Conservation (phyloP, 2,113 vertebrate genomes). For the Myanophis thanlyinensis region DNA sequence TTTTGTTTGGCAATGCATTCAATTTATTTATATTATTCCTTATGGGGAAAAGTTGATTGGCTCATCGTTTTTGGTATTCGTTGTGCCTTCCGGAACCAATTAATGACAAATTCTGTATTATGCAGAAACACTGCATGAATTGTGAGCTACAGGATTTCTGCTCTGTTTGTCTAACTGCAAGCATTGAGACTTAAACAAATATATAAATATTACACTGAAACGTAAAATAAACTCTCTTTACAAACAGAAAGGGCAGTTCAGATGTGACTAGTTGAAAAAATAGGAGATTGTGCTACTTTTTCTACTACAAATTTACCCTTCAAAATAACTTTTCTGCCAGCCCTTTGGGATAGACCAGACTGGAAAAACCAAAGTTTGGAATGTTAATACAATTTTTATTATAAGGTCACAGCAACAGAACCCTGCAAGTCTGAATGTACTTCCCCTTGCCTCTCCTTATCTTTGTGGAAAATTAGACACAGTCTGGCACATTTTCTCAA, state of each 20-base stretch:
- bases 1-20: background rate
- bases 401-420: background rate
- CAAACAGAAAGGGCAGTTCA: background rate
- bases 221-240: background rate
- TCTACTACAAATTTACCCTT: background rate
- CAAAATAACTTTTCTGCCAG: background rate
- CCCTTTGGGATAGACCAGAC: background rate
- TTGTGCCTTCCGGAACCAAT: background rate
- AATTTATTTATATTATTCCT: background rate
- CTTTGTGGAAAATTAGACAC: background rate
- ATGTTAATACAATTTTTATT: background rate
- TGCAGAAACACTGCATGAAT: background rate
- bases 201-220: background rate
- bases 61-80: background rate
- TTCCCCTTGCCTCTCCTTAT: background rate
- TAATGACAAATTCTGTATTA: background rate
- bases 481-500: background rate
- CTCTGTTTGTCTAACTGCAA: background rate
- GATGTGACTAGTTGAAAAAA: background rate
- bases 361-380: background rate
- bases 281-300: background rate
- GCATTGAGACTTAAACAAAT: background rate
- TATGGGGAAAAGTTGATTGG: background rate
- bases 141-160: background rate
- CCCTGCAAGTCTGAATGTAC: background rate